Evolutionary conservation across 35 echinoderm and acorn worm genomes (phyloP).

Genomic region (Ophiothrix spiculata): DNA sequence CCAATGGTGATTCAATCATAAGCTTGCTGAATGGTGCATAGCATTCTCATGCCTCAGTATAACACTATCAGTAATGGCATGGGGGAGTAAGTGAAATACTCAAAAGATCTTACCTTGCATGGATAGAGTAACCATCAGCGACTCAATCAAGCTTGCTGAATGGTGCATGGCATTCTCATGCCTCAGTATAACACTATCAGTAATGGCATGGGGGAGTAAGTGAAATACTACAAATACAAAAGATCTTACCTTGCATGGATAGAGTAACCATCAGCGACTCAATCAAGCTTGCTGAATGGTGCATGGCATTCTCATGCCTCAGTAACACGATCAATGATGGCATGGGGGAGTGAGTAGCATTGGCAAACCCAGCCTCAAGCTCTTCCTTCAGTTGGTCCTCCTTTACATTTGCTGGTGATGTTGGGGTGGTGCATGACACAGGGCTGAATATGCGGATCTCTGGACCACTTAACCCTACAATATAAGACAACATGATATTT

Average conservation of each 20-base stretch:
- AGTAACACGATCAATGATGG: slow-evolving; percentile 64
- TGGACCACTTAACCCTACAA: slow-evolving; percentile 64
- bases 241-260: slow-evolving; percentile 67
- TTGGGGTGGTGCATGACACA: slow-evolving; percentile 86
- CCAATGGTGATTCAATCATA: slow-evolving; percentile 71
- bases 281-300: slow-evolving; percentile 55
- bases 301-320: slow-evolving; percentile 75
- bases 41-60: slow-evolving; percentile 83
- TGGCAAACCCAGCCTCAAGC: slow-evolving; percentile 57
- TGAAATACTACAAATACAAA: too few species aligned
- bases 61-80: too few species aligned
- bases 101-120: slow-evolving; percentile 78
- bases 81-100: too few species aligned
- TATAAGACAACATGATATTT: too few species aligned
- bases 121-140: slow-evolving; percentile 67
- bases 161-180: slow-evolving; percentile 81
- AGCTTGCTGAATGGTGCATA: slow-evolving; percentile 50
- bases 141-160: slow-evolving; percentile 50
- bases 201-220: slow-evolving; percentile 74
- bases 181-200: slow-evolving; percentile 55
- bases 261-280: slow-evolving; percentile 73
- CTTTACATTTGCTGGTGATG: slow-evolving; percentile 72
- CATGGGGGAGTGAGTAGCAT: slow-evolving; percentile 69
- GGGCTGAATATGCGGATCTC: slow-evolving; percentile 82
- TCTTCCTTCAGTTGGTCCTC: slow-evolving; percentile 61